phyloP scores from a whole-genome alignment of 2,888 invertebrate species.

The Dynastes grantii region DNA sequence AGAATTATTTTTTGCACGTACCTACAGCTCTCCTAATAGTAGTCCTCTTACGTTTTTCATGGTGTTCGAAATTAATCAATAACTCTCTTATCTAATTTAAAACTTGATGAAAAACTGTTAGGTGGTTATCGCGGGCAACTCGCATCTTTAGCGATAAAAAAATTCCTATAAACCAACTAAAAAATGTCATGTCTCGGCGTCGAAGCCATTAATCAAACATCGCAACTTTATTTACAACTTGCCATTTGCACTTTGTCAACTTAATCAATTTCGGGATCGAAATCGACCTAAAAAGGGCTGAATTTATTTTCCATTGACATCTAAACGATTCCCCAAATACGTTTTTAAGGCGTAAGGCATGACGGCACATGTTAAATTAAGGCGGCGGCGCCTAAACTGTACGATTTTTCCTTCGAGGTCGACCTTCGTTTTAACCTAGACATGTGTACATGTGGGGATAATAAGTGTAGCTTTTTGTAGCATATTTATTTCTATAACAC shows the following conservation, averaged over 20 bases:
- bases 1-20: too few species aligned
- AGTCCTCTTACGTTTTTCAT: too few species aligned
- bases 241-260: slow-evolving; percentile 34
- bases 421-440: too few species aligned
- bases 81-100: too few species aligned
- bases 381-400: neutral
- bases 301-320: slow-evolving; percentile 35
- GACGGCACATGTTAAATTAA: slow-evolving; percentile 37
- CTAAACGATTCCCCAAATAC: slow-evolving; percentile 29
- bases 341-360: slow-evolving; percentile 16
- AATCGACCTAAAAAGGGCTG: slow-evolving; percentile 21
- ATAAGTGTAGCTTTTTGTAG: too few species aligned
- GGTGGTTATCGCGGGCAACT: too few species aligned
- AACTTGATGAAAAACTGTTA: too few species aligned
- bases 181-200: slow-evolving; percentile 3
- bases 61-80: too few species aligned
- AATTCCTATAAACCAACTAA: slow-evolving; percentile 22
- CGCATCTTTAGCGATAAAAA: neutral
- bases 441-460: too few species aligned
- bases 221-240: slow-evolving; percentile 38
- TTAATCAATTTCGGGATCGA: slow-evolving; percentile 29
- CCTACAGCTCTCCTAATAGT: too few species aligned
- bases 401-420: neutral
- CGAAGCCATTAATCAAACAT: slow-evolving; percentile 32
- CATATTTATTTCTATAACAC: too few species aligned